Base-by-base conservation (phyloP, 1,140 invertebrate genomes). In the Lineus longissimus region DNA sequence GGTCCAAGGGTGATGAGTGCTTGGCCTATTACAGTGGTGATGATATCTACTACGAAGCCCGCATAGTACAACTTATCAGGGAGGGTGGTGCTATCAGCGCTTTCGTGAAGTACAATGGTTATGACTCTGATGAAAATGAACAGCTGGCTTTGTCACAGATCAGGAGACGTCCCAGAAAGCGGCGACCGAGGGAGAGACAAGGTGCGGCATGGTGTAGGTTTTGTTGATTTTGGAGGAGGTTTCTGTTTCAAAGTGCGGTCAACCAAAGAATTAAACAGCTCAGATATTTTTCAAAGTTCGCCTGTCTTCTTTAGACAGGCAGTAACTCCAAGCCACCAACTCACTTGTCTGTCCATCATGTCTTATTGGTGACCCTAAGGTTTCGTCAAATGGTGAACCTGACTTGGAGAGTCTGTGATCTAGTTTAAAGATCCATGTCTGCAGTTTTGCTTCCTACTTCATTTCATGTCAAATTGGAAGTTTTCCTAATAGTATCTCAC, bases 1-100 rank as follows among this genome's bases (percentile, higher is more conserved):
- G 76, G 76, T 59, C 61, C 47, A 63, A 64, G 51, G 73, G 73
- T 51, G 74, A 77, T 30, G 17, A 45, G 25, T 77, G 76, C 62
- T 36, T 66, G 43, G 73, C 72, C 13, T 65, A 64, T 22, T 76
- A 66, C 54, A 67, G 69, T 40, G 68, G 64, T 4, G 73, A 77
- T 65, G 45, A 51, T n/a, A 62, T 71, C 23, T 62, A 62, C 9
- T 75, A 77, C 55, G 61, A 36, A 33, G 74, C 67, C 17, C 59
- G 19, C 19, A 72, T 77, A 29, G 62, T 58, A 56, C 62, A 68
- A 11, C 17, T 76, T 1, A 60, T 30, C n/a, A 45, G 47, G 25
- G 19, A 55, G 15, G 51, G 36, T 19, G 65, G 62, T 36, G 45
- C 60, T 11, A 45, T 70, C 2, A 40, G 33, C 13, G 75, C 72